Evolutionary conservation across 2,888 invertebrate species (phyloP).

Genomic region (Glyphotaelius pellucidus): DNA sequence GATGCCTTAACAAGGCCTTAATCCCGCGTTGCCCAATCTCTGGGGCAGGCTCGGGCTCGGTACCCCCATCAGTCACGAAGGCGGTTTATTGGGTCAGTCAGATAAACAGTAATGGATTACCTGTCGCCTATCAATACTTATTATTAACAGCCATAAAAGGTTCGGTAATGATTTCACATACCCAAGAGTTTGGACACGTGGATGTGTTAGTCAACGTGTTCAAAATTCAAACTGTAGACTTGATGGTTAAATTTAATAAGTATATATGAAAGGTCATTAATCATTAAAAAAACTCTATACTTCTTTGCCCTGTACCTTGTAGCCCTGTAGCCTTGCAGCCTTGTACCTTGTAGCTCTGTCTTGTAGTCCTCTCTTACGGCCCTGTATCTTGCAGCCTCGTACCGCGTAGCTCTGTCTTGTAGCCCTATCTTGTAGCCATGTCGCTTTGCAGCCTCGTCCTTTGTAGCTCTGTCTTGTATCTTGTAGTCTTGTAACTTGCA

Average conservation of each 20-base stretch:
- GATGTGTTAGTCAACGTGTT: neutral
- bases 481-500: no score
- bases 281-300: neutral
- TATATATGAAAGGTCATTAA: no score
- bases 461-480: no score
- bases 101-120: neutral
- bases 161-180: neutral
- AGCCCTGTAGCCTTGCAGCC: neutral
- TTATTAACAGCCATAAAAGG: neutral
- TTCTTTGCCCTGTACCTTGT: neutral
- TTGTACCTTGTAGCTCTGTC: neutral
- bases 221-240: neutral
- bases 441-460: no score
- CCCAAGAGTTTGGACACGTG: neutral
- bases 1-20: constrained; percentile 7
- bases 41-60: no score
- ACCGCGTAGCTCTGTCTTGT: neutral
- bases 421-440: neutral
- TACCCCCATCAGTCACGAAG: neutral
- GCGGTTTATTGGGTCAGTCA: constrained; percentile 21
- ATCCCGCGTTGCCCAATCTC: constrained; percentile 24
- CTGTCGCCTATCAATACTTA: neutral
- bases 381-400: neutral
- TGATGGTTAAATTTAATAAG: neutral
- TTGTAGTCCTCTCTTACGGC: neutral